Evolutionary conservation across 2,113 vertebrate species (phyloP), one percentile per base, ranked within the genome.

Genomic region (Barbus barbus): DNA sequence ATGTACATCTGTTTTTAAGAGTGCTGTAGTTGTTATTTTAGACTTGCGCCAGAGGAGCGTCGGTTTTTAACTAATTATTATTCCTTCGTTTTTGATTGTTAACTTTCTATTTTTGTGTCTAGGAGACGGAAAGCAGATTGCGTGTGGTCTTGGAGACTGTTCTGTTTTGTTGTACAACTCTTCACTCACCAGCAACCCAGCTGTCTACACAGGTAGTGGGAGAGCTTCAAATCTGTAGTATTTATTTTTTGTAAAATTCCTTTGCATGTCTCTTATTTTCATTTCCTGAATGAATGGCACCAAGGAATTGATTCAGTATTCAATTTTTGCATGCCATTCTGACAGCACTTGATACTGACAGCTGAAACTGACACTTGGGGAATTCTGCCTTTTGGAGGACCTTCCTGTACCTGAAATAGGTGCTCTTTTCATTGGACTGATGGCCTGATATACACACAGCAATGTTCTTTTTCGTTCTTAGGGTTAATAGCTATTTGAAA

Each of bases 61-160:
- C 1, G 41, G 71, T 87, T 74, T 16, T 60, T 0, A 11, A n/a
- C 28, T 22, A 81, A 84, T 89, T 73, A 84, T 89, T 73, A 86
- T 86, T 82, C 28, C 36, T 20, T 85, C 38, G 48, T 78, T 78
- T 38, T 81, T 38, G 48, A 44, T 69, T 46, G 83, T 73, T 13
- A 87, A 13, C 88, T 61, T 90, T 84, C 84, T 65, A 73, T 84
- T 86, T 89, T 13, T 89, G 90, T 83, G 76, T 44, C 48, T 73
- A 99, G 96, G 96, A 24, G 94, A 96, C 83, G 97, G 96, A 86
- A 94, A 92, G 78, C 89, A 91, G 78, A 90, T 97, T 87, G 94
- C 96, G 89, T 97, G 96, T 58, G 96, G 96, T 89, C 90, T 96
- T 84, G 95, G 94, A 88, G 94, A 96, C 92, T 93, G 87, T 85